Evolutionary conservation across 2,888 invertebrate species (phyloP).

Genomic region (Hymenopus coronatus): DNA sequence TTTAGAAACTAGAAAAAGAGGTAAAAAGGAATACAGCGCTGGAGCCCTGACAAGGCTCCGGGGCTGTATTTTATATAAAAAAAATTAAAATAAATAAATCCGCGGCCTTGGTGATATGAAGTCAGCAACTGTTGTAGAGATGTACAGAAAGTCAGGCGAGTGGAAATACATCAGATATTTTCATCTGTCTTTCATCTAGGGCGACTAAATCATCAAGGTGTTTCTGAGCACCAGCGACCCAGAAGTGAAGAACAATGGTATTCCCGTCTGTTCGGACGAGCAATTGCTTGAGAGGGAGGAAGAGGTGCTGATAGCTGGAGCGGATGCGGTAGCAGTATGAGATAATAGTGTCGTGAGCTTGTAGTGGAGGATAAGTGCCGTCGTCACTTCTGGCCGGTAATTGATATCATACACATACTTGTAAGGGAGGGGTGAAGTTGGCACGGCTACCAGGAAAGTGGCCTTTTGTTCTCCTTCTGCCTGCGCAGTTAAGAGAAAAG

Average conservation of each 20-base stretch:
- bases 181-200: no score
- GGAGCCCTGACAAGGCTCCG: no score
- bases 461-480: neutral
- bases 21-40: no score
- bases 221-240: no score
- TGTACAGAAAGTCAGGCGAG: no score
- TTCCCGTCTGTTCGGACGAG: neutral
- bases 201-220: no score
- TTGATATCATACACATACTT: neutral
- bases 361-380: neutral
- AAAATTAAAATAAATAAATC: no score
- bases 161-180: no score
- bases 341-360: neutral
- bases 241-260: neutral
- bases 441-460: neutral
- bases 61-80: no score
- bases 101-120: no score
- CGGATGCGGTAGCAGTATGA: neutral
- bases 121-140: no score
- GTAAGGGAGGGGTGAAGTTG: neutral
- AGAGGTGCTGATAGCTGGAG: neutral
- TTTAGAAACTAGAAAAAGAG: no score
- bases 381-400: neutral
- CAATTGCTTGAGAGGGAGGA: neutral
- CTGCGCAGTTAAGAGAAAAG: neutral